Conservation (phyloP, 2,797 vertebrate genomes). For the Microctenopoma steveboyesi region DNA sequence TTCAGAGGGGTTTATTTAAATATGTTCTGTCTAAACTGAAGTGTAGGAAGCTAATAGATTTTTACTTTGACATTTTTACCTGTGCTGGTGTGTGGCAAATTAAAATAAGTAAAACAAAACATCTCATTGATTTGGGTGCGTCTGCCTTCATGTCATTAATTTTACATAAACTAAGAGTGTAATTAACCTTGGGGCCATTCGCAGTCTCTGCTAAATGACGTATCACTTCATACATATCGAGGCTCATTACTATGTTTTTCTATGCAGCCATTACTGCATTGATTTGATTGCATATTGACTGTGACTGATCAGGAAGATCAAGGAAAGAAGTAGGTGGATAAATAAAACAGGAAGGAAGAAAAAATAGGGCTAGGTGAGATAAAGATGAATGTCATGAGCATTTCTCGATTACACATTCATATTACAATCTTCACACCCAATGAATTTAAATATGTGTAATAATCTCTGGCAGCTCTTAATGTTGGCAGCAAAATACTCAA, state of each 20-base stretch:
- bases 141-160: neutral
- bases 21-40: too few species aligned
- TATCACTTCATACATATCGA: neutral
- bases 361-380: neutral
- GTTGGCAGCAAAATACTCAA: slow-evolving; percentile 6
- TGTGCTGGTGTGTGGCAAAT: neutral
- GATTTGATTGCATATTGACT: neutral
- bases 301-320: slow-evolving; percentile 2
- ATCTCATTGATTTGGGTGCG: neutral
- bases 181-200: neutral
- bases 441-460: neutral
- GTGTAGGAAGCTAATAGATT: neutral
- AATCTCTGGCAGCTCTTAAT: neutral
- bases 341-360: neutral
- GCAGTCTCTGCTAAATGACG: neutral
- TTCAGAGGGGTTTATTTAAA: too few species aligned
- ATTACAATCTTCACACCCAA: neutral
- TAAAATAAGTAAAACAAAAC: neutral
- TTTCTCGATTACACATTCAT: neutral
- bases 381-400: slow-evolving; percentile 5
- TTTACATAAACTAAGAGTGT: neutral
- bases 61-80: neutral
- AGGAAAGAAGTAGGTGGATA: slow-evolving; percentile 35
- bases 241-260: neutral
- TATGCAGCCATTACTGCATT: neutral